Evolutionary conservation across 2,888 invertebrate genomes (phyloP).

Genomic region (Eupeodes luniger): DNA sequence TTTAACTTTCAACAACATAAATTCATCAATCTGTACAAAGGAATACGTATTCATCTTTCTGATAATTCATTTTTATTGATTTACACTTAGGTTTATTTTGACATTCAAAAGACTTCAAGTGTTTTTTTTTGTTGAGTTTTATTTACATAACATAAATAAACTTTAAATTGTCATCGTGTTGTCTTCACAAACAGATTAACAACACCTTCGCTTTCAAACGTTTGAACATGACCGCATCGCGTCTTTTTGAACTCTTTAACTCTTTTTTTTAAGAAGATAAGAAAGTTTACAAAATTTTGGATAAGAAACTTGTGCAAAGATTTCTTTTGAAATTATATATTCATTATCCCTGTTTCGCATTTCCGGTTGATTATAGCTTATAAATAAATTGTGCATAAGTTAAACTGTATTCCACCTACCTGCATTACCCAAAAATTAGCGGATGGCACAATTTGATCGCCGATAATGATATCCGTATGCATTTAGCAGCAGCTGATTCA

Average conservation of each 20-base stretch:
- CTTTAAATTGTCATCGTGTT: constrained; percentile 13
- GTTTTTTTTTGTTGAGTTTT: constrained; percentile 46
- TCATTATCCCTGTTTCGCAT: constrained; percentile 6
- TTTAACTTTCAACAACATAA: too few species aligned
- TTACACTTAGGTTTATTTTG: constrained; percentile 9
- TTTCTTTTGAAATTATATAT: constrained; percentile 48
- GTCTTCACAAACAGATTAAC: constrained; percentile 21
- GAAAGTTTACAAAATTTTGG: constrained; percentile 42
- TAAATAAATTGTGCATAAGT: background rate
- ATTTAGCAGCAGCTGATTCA: constrained; percentile 80
- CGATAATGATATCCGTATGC: constrained; percentile 85
- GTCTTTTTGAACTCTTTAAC: background rate
- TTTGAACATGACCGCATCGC: constrained; percentile 26
- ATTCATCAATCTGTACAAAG: background rate
- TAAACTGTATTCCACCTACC: constrained; percentile 78
- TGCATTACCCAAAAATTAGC: constrained; percentile 85
- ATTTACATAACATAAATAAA: constrained; percentile 48
- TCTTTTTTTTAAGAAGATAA: constrained; percentile 44
- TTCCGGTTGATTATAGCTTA: constrained; percentile 7
- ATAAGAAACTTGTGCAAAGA: background rate
- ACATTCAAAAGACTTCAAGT: constrained; percentile 21
- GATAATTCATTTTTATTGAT: background rate
- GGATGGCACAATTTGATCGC: constrained; percentile 84
- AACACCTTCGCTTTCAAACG: constrained; percentile 71
- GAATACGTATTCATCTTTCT: background rate